A percentile compares a stretch with the other conserved stretches of the same genome.
These are phyloP conservation scores for Mythimna ferrago DNA, from an alignment of 2,888 invertebrate genomes.

Conservation along the genomic window DNA sequence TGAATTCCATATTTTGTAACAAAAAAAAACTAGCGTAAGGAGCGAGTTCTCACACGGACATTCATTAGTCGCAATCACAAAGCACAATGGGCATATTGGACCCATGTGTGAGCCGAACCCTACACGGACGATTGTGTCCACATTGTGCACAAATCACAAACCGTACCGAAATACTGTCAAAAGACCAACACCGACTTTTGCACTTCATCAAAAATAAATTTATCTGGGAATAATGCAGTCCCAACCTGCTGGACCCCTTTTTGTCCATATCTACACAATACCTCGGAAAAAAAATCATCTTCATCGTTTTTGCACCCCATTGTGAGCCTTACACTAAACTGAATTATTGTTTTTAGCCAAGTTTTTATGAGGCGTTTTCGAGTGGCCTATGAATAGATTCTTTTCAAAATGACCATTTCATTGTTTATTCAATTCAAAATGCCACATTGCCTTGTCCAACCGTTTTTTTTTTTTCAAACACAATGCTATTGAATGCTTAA, in stretches of 20 bases:
- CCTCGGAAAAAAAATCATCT: constrained; percentile 70
- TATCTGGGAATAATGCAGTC: constrained; percentile 82
- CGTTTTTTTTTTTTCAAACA: constrained; percentile 51
- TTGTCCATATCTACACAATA: constrained; percentile 75
- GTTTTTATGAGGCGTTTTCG: constrained; percentile 74
- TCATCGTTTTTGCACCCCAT: constrained; percentile 72
- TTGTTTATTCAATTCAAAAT: constrained; percentile 69
- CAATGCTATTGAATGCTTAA: constrained; percentile 49
- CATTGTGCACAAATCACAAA: constrained; percentile 82
- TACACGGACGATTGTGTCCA: constrained; percentile 80
- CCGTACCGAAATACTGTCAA: constrained; percentile 82
- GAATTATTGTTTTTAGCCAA: constrained; percentile 86
- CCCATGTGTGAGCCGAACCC: constrained; percentile 88
- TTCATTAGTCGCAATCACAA: constrained; percentile 79
- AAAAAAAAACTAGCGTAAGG: constrained; percentile 64
- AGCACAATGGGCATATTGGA: constrained; percentile 85
- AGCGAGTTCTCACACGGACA: constrained; percentile 78
- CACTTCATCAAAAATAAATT: constrained; percentile 90
- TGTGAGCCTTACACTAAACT: constrained; percentile 77
- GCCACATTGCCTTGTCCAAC: constrained; percentile 66
- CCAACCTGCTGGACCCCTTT: constrained; percentile 80
- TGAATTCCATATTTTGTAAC: constrained; percentile 52
- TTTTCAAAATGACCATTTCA: constrained; percentile 71
- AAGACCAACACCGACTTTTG: constrained; percentile 84
- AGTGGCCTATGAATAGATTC: constrained; percentile 79